Conservation (phyloP, 2,888 invertebrate species). For the Pollenia angustigena region DNA sequence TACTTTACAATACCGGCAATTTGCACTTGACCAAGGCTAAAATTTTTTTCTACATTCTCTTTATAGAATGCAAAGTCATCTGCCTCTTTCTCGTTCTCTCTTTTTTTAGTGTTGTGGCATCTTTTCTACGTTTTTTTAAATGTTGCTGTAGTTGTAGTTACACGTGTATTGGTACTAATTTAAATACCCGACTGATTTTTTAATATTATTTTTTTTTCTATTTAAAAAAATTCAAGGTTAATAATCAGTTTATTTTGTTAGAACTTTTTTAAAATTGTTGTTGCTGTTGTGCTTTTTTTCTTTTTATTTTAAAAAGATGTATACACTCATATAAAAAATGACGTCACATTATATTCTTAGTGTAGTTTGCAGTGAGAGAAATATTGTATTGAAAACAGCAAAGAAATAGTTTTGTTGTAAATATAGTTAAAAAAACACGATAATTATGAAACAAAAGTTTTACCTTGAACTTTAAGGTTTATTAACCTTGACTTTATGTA, state of each 20-base stretch:
- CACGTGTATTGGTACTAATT: conserved; percentile 31
- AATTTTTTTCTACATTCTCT: not conserved
- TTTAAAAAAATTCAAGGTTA: conserved; percentile 67
- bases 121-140: not conserved
- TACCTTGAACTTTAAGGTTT: conserved; percentile 84
- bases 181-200: conserved; percentile 19
- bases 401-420: conserved; percentile 35
- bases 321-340: conserved; percentile 18
- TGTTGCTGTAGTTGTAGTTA: conserved; percentile 15
- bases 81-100: not conserved
- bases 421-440: not conserved
- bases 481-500: conserved; percentile 83
- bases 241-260: conserved; percentile 56
- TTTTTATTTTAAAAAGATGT: conserved; percentile 14
- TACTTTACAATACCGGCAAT: conserved; percentile 65
- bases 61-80: conserved; percentile 3
- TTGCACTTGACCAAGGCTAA: conserved; percentile 73
- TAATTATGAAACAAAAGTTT: conserved; percentile 67
- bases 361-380: not conserved
- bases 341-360: conserved; percentile 42
- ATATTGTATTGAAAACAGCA: conserved; percentile 14
- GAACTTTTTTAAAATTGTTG: not conserved
- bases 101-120: conserved; percentile 4
- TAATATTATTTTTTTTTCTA: conserved; percentile 4
- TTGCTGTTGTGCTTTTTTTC: conserved; percentile 16